Base-by-base conservation (phyloP, 2,888 invertebrate species). In the Euzetes globulus region DNA sequence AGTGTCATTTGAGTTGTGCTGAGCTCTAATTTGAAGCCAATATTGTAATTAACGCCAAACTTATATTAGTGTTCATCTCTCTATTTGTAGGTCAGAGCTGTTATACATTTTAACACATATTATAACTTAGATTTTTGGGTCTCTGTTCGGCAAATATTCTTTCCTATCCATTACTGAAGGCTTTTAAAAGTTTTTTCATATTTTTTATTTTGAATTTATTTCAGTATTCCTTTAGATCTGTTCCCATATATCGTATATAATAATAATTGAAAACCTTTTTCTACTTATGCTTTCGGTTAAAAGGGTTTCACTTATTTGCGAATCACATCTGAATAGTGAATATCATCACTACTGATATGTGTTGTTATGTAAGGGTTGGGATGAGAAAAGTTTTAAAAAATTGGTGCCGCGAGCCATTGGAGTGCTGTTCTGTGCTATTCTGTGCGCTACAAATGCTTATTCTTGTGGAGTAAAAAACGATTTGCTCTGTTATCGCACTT, bases 191-290 rank as follows among this genome's bases (percentile, higher is more conserved):
- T 58, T 58, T 58, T 58, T 22, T n/a, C n/a, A n/a, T n/a, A 13
- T 27, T 13, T 27, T 58, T 22, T 58, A 27, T 58, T n/a, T 63
- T 37, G 27, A 27, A 33, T 65, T 33, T 22, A 19, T 52, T 19
- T 25, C 13, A n/a, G 41, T 13, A 41, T 41, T 41, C n/a, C 25
- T 52, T 52, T 22, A 19, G 3, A 22, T 52, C 7, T 52, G 52
- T 25, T 52, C 41, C 19, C 65, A 41, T 65, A 65, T 65, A 65
- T 65, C 17, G 41, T 29, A 65, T 65, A 33, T 29, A 65, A 65
- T 65, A 65, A 65, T 65, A 65, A 65, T 37, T 65, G 65, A 65
- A 65, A 65, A 65, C 65, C 65, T 65, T 65, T 65, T 65, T 41
- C 33, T 50, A 50, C 58, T 58, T 9, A 65, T 65, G 65, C 65